phyloP scores from a whole-genome alignment of 2,888 invertebrate species.

The Spatulosminthurus flaviceps region DNA sequence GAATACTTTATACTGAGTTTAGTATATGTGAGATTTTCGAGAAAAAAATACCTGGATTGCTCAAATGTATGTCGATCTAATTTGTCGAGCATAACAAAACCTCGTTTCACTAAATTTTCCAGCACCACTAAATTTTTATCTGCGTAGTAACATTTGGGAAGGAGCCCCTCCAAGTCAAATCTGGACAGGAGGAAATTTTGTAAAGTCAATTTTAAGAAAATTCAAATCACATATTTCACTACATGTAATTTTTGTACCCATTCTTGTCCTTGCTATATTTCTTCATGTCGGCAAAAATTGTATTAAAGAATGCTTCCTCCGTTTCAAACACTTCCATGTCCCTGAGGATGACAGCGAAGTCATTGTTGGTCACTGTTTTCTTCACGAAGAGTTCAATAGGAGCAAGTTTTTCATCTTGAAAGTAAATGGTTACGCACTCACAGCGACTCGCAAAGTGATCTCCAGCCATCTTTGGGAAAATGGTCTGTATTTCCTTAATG shows the following conservation, averaged over 20 bases:
- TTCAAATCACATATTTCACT: not conserved
- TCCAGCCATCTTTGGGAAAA: not conserved
- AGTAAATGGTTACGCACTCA: slow-evolving; percentile 29
- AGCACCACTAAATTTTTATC: slow-evolving; percentile 31
- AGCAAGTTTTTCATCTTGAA: not conserved
- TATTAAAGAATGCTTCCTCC: slow-evolving; percentile 38
- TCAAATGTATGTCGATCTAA: slow-evolving; percentile 21
- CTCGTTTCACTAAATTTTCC: slow-evolving; percentile 35
- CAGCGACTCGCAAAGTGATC: slow-evolving; percentile 20
- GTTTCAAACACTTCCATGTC: slow-evolving; percentile 32
- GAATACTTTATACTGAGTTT: not conserved
- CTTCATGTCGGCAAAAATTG: slow-evolving; percentile 31
- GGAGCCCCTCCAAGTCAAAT: not conserved
- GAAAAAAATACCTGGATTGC: slow-evolving; percentile 31
- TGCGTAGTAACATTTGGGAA: slow-evolving; percentile 46
- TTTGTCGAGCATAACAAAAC: slow-evolving; percentile 28
- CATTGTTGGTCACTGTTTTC: not conserved
- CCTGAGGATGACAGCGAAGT: not conserved
- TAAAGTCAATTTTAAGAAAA: no score
- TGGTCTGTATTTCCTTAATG: slow-evolving; percentile 2
- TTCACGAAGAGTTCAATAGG: slow-evolving; percentile 42
- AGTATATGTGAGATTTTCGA: no score
- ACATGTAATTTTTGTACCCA: slow-evolving; percentile 21
- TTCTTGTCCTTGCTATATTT: not conserved
- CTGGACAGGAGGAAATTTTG: no score